These are phyloP conservation scores for Anastatus disparis DNA, from an alignment of 1,140 invertebrate species.

Conservation along the genomic window DNA sequence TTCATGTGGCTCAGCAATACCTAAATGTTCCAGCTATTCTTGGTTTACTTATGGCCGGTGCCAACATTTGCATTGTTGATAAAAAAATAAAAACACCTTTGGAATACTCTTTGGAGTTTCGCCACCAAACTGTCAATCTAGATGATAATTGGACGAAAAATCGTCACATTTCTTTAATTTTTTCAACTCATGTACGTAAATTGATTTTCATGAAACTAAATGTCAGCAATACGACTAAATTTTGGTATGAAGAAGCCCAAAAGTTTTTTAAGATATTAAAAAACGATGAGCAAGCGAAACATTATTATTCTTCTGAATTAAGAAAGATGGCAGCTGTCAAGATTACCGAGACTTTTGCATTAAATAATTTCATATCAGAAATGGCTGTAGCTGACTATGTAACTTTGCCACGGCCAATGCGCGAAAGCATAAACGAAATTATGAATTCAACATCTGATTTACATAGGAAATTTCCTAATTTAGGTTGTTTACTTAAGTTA, in stretches of 20 bases:
- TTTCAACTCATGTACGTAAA: constrained; percentile 20
- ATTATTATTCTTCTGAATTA: background rate
- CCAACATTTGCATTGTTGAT: constrained; percentile 11
- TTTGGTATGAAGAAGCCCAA: constrained; percentile 11
- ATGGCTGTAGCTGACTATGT: too few species aligned
- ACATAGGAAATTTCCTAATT: constrained; percentile 10
- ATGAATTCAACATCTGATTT: constrained; percentile 21
- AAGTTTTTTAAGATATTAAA: too few species aligned
- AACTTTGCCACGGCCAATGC: too few species aligned
- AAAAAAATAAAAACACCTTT: background rate
- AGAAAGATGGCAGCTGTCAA: constrained; percentile 27
- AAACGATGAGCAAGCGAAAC: constrained; percentile 10
- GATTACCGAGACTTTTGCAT: background rate
- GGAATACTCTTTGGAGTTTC: constrained; percentile 5
- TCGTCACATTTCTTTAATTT: constrained; percentile 22
- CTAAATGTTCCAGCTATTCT: constrained; percentile 23
- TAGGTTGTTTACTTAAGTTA: constrained; percentile 18
- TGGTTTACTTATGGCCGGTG: constrained; percentile 12
- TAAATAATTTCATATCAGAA: background rate
- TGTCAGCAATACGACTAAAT: background rate
- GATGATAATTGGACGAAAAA: background rate
- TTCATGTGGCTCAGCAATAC: constrained; percentile 12
- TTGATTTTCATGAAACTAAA: background rate
- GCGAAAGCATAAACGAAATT: too few species aligned
- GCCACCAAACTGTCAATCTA: too few species aligned